Conservation (phyloP, 2,888 invertebrate genomes). For the Leptinotarsa juncta region DNA sequence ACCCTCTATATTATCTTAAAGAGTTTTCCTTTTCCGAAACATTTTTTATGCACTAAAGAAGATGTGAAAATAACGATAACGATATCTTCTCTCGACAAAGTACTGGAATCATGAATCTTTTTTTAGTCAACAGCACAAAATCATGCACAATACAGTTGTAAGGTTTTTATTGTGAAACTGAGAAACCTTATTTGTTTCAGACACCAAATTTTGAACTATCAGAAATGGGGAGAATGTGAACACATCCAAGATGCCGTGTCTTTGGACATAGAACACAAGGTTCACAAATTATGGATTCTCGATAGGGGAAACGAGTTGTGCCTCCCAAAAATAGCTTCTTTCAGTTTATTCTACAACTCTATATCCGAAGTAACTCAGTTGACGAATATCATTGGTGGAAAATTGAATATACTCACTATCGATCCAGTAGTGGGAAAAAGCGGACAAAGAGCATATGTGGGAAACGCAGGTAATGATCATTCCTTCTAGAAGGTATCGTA, state of each 20-base stretch:
- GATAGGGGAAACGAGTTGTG: slow-evolving; percentile 63
- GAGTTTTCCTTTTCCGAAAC: too few species aligned
- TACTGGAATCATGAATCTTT: not conserved
- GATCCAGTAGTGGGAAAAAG: slow-evolving; percentile 52
- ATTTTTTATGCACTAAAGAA: too few species aligned
- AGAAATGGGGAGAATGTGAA: slow-evolving; percentile 57
- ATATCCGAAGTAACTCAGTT: slow-evolving; percentile 49
- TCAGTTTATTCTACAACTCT: slow-evolving; percentile 60
- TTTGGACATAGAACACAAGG: slow-evolving; percentile 61
- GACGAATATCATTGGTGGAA: slow-evolving; percentile 48
- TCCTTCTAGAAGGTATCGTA: too few species aligned
- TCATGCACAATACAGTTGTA: too few species aligned
- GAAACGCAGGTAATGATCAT: slow-evolving; percentile 54
- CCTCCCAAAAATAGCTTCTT: slow-evolving; percentile 63
- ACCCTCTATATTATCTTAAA: too few species aligned
- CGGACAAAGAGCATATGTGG: slow-evolving; percentile 62
- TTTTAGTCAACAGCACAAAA: too few species aligned
- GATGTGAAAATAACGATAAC: too few species aligned
- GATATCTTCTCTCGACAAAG: not conserved
- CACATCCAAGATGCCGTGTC: slow-evolving; percentile 62
- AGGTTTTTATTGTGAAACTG: not conserved
- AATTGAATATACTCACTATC: slow-evolving; percentile 58
- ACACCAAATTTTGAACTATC: slow-evolving; percentile 44
- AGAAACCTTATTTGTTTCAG: slow-evolving; percentile 28
- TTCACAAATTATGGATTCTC: slow-evolving; percentile 65